Evolutionary conservation across 2,113 vertebrate genomes (phyloP).

Genomic region (Pheucticus melanocephalus): DNA sequence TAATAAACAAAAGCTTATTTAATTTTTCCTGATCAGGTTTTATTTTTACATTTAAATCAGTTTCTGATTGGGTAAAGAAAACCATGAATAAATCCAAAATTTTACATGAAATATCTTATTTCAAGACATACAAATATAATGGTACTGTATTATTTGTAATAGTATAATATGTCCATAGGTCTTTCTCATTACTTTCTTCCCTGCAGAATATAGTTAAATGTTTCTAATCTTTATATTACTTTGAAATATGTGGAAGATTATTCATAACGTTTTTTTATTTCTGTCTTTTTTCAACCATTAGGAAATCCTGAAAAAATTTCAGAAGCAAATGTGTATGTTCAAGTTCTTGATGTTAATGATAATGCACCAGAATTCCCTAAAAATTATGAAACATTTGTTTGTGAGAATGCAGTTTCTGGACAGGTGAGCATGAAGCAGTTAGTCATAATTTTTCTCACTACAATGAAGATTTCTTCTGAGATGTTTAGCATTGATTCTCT

Average conservation of each 20-base stretch:
- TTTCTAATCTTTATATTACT: not conserved
- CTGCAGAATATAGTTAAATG: not conserved
- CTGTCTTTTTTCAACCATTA: constrained; percentile 56
- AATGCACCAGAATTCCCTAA: constrained; percentile 84
- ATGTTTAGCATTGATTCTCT: not conserved
- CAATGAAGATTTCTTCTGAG: not conserved
- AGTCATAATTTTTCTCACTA: not conserved
- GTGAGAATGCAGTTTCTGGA: constrained; percentile 84
- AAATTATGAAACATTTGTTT: constrained; percentile 89
- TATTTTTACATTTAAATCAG: not conserved
- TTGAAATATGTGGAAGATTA: not conserved
- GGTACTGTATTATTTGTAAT: not conserved
- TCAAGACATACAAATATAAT: not conserved
- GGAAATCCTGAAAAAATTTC: constrained; percentile 81
- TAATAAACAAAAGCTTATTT: not conserved
- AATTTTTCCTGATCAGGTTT: not conserved
- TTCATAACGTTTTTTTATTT: not conserved
- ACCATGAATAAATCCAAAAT: not conserved
- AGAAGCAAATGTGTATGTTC: constrained; percentile 79
- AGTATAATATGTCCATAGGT: not conserved
- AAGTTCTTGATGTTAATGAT: constrained; percentile 90
- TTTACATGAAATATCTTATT: not conserved
- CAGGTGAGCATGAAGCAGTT: constrained; percentile 76
- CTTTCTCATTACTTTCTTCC: not conserved
- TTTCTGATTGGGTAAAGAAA: not conserved